Percentiles rank a stretch among this genome's conserved stretches.
These are phyloP conservation scores for Syrista parreyssii DNA, from an alignment of 2,888 invertebrate species.

Conservation along the genomic window DNA sequence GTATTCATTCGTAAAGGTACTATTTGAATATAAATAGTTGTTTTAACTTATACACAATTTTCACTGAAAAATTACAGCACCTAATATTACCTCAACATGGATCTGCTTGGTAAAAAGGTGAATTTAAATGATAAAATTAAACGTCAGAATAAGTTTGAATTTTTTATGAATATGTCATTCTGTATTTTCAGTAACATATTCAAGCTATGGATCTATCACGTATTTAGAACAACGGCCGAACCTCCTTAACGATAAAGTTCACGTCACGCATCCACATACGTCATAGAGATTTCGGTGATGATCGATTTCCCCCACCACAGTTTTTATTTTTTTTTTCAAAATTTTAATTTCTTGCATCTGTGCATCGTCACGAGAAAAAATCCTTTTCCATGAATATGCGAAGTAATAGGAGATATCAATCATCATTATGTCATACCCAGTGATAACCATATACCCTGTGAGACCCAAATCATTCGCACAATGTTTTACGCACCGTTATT, in stretches of 20 bases:
- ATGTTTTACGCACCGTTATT: neutral
- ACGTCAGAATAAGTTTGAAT: no score
- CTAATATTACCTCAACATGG: no score
- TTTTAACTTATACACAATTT: no score
- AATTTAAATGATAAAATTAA: no score
- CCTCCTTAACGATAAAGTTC: neutral
- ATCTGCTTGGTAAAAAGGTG: no score
- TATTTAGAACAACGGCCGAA: neutral
- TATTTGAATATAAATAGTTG: no score
- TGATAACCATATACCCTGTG: neutral
- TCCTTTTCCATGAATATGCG: neutral
- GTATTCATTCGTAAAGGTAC: no score
- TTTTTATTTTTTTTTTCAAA: neutral
- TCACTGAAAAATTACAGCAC: no score
- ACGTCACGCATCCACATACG: neutral
- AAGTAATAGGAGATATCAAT: neutral
- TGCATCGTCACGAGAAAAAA: conserved; percentile 40
- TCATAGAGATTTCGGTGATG: neutral
- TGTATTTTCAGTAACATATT: neutral
- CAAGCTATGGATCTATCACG: neutral
- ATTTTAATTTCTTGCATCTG: conserved; percentile 40
- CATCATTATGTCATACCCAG: neutral
- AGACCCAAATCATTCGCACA: neutral
- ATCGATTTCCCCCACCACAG: neutral
- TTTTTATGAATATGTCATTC: no score